phyloP scores from a whole-genome alignment of 2,113 vertebrate species.

The Hydrolagus affinis region DNA sequence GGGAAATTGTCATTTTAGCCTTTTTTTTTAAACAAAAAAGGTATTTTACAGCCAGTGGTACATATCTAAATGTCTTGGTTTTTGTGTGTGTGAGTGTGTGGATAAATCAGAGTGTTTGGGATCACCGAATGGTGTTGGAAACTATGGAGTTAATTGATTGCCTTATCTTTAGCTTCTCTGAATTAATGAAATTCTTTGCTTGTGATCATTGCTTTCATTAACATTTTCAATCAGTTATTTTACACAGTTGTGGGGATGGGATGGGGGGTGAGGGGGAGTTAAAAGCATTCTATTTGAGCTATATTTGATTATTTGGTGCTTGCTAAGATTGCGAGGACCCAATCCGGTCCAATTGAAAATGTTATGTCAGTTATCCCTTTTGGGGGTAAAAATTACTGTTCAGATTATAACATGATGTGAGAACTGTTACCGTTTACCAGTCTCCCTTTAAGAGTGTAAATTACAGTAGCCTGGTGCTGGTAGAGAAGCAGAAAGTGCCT shows the following conservation, averaged over 20 bases:
- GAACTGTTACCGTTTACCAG: background rate
- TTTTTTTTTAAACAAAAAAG: background rate
- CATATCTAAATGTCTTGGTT: background rate
- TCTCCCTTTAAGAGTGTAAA: background rate
- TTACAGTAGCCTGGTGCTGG: background rate
- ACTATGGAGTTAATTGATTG: background rate
- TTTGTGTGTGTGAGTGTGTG: background rate
- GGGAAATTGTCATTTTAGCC: background rate
- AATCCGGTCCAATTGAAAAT: background rate
- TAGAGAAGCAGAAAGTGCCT: background rate
- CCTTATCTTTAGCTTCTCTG: constrained; percentile 12
- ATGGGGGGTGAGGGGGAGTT: background rate
- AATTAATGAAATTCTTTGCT: background rate
- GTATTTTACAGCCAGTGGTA: background rate
- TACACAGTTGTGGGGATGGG: background rate
- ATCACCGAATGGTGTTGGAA: background rate
- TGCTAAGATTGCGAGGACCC: constrained; percentile 8
- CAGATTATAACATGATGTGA: background rate
- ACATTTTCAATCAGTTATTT: background rate
- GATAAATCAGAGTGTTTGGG: constrained; percentile 20
- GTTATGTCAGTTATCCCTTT: background rate
- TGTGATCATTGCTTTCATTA: constrained; percentile 1
- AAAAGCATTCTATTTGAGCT: background rate
- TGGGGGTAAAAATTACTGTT: background rate
- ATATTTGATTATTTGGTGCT: background rate